A percentile compares a stretch with the other conserved stretches of the same genome.
phyloP scores from a whole-genome alignment of 2,888 invertebrate species.

The Drosophila barbarae region DNA sequence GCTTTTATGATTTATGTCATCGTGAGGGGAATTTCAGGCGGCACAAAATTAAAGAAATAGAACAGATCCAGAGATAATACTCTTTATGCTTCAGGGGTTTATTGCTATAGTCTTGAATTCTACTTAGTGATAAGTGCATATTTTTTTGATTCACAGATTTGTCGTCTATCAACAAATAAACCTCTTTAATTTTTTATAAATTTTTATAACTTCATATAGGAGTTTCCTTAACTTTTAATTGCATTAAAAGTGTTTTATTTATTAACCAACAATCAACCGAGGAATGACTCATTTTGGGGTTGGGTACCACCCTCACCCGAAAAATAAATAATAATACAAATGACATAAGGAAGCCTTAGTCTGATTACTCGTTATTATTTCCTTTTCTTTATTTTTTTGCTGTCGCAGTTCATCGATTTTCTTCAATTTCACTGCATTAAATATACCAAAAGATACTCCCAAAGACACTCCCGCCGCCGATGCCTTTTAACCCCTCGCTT shows the following conservation, averaged over 20 bases:
- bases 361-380: slow-evolving; percentile 15
- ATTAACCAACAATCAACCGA: background rate
- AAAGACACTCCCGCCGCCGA: slow-evolving; percentile 4
- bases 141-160: too few relatives aligned
- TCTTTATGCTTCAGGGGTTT: background rate
- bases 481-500: background rate
- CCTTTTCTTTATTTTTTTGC: slow-evolving; percentile 3
- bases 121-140: background rate
- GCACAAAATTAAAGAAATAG: slow-evolving; percentile 9
- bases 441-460: slow-evolving; percentile 37
- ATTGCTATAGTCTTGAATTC: background rate
- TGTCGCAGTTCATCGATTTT: slow-evolving; percentile 63
- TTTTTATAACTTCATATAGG: background rate
- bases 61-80: slow-evolving; percentile 7
- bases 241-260: background rate
- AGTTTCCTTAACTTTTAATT: slow-evolving; percentile 4
- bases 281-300: slow-evolving; percentile 19
- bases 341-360: slow-evolving; percentile 31
- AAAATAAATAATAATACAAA: slow-evolving; percentile 2
- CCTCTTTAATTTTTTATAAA: background rate
- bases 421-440: slow-evolving; percentile 45
- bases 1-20: slow-evolving; percentile 29
- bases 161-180: background rate
- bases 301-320: slow-evolving; percentile 6
- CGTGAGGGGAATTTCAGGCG: slow-evolving; percentile 20